Evolutionary conservation across 2,888 invertebrate genomes (phyloP).

Genomic region (Sarcophaga rosellei): DNA sequence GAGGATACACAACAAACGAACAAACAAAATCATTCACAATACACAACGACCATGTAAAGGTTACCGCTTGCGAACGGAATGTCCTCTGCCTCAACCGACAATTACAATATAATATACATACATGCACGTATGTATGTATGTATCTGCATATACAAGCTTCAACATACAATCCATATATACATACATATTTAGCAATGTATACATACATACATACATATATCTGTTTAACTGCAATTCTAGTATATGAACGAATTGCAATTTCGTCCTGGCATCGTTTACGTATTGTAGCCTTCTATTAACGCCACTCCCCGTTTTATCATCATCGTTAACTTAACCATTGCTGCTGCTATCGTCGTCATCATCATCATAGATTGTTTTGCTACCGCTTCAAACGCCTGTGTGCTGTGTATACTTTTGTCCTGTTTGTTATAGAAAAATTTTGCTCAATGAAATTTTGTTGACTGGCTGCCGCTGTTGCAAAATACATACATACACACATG

Average conservation of each 20-base stretch:
- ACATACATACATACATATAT: not conserved
- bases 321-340: slow-evolving; percentile 4
- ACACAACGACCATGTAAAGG: slow-evolving; percentile 69
- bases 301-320: slow-evolving; percentile 52
- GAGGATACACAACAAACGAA: slow-evolving; percentile 35
- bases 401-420: slow-evolving; percentile 2
- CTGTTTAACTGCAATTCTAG: not conserved
- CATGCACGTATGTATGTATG: not conserved
- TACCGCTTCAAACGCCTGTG: slow-evolving; percentile 11
- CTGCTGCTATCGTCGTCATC: slow-evolving; percentile 16
- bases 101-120: slow-evolving; percentile 41
- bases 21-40: slow-evolving; percentile 72
- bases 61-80: slow-evolving; percentile 70
- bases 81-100: slow-evolving; percentile 69
- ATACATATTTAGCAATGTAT: no score
- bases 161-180: not conserved
- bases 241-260: slow-evolving; percentile 40
- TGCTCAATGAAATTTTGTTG: slow-evolving; percentile 64
- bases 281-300: slow-evolving; percentile 22
- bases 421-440: slow-evolving; percentile 45
- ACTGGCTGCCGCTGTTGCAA: not conserved
- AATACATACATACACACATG: slow-evolving; percentile 9
- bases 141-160: not conserved
- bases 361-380: slow-evolving; percentile 43
- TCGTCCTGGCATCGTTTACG: slow-evolving; percentile 49